These are phyloP conservation scores for Decapterus maruadsi DNA, from an alignment of 2,797 vertebrate species.

Conservation along the genomic window DNA sequence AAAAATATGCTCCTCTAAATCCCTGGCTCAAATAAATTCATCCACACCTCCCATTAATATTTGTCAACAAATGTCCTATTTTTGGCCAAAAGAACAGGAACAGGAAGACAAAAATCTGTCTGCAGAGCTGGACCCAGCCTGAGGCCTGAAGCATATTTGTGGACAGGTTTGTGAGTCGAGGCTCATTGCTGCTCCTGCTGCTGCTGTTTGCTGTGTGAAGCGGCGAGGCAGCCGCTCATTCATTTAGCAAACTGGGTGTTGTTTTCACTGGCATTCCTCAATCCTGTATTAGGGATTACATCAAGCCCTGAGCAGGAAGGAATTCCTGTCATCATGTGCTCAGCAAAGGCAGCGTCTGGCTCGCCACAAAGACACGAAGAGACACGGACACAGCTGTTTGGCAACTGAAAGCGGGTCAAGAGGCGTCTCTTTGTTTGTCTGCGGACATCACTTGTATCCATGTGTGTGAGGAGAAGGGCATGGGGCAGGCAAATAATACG, in stretches of 20 bases:
- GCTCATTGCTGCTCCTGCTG: conserved; percentile 6
- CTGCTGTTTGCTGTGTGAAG: conserved; percentile 45
- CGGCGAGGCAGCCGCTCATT: conserved; percentile 49
- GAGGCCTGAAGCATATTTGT: conserved; percentile 36
- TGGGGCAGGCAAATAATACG: neutral
- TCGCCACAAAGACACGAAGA: conserved; percentile 72
- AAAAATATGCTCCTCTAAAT: neutral
- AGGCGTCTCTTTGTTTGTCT: conserved; percentile 52
- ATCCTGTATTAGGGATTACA: conserved; percentile 84
- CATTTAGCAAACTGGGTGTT: conserved; percentile 52
- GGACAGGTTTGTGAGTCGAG: conserved; percentile 34
- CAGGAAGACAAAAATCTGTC: neutral
- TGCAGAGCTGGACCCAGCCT: conserved; percentile 1
- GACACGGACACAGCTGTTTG: conserved; percentile 66
- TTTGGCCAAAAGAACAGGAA: neutral
- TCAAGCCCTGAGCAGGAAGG: conserved; percentile 79
- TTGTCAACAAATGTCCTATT: neutral
- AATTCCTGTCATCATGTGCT: conserved; percentile 86
- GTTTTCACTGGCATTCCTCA: conserved; percentile 78
- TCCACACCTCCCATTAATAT: neutral
- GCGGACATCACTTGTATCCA: conserved; percentile 24
- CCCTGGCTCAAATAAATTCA: neutral
- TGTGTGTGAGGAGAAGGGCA: neutral
- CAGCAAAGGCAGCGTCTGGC: conserved; percentile 56
- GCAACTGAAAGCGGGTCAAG: conserved; percentile 67